Evolutionary conservation across 1,140 invertebrate species (phyloP), one percentile per base, ranked within the genome.

Genomic region (Drosophila tani): DNA sequence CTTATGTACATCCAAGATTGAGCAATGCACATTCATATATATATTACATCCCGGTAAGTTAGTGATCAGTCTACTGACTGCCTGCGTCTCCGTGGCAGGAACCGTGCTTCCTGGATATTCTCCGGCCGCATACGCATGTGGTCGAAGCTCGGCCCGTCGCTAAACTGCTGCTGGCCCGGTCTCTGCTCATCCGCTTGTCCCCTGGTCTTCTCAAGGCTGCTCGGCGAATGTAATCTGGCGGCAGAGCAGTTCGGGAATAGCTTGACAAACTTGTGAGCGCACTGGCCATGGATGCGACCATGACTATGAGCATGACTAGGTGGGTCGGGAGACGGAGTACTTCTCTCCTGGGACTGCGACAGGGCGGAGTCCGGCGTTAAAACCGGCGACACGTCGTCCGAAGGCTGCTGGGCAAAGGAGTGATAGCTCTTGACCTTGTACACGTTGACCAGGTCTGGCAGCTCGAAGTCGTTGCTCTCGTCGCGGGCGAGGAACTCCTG

Each of bases 401-500:
- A 0, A 2, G 17, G 17, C 40, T 27, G 17, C 40, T 19, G 46
- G 35, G 14, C 21, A 12, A 67, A 43, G 11, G 58, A 21, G 15
- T 38, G 41, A 21, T 56, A 68, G 59, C 64, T 79, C 32, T 59
- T 70, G 6, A 49, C 56, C 50, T 69, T 76, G 67, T 82, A 87
- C 8, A 76, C 79, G 11, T 65, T 71, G 17, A 41, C 38, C 7
- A 86, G 58, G 49, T 85, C 46, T 38, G 79, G 83, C 17, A 66
- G 41, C 47, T 86, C 82, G 35, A 38, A 87, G 47, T 68, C 76
- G 11, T 87, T 76, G 56, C 14, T 68, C 7, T 87, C 83, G 60
- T 86, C 83, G 24, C 83, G 83, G 8, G 75, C 50, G 1, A 80
- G 67, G 41, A 87, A 87, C 40, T 87, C 83, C 12, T 70, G 46